Conservation (phyloP, 2,888 invertebrate species). For the Nycteola revayana region DNA sequence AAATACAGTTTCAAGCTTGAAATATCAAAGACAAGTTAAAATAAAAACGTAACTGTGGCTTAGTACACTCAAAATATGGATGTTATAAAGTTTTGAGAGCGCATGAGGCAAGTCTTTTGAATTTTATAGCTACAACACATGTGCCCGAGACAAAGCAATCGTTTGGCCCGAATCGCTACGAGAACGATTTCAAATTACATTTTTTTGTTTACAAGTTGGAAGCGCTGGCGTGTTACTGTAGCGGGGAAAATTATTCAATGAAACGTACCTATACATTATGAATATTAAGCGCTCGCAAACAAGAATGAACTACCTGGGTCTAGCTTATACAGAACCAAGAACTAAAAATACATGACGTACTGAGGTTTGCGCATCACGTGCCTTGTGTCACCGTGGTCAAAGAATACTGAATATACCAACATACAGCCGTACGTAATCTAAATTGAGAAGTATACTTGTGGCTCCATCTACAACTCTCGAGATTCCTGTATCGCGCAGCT, state of each 20-base stretch:
- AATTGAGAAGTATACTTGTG: too few species aligned
- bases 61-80: conserved; percentile 25
- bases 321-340: neutral
- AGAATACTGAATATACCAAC: too few species aligned
- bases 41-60: conserved; percentile 9
- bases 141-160: conserved; percentile 39
- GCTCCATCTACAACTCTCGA: too few species aligned
- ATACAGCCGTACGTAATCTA: too few species aligned
- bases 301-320: neutral
- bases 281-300: neutral
- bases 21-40: conserved; percentile 18
- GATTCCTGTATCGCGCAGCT: too few species aligned
- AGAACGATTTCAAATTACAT: conserved; percentile 43
- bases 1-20: too few species aligned
- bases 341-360: neutral
- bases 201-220: conserved; percentile 16
- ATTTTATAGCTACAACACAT: conserved; percentile 38
- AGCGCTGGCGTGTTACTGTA: conserved; percentile 19
- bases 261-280: too few species aligned
- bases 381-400: too few species aligned
- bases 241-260: too few species aligned
- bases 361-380: neutral
- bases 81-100: conserved; percentile 30
- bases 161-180: conserved; percentile 33
- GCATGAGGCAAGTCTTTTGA: conserved; percentile 21